Evolutionary conservation across 2,113 vertebrate species (phyloP), one percentile per base, ranked within the genome.

Genomic region (Antechinus flavipes): DNA sequence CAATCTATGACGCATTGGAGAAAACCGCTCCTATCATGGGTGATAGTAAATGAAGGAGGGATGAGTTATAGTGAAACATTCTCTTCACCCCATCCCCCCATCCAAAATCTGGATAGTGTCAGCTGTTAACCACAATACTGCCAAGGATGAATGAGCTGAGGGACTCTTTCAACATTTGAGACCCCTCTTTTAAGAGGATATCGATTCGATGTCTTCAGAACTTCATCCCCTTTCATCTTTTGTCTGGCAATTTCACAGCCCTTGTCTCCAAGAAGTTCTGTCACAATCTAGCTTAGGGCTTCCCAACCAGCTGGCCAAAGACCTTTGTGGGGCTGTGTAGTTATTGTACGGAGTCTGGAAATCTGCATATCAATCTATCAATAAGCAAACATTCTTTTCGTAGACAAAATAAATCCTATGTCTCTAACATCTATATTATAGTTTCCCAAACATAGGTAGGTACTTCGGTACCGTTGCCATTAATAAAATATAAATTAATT

Each of bases 201-300:
- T 84, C 90, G 35, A 95, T 94, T 95, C 54, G 11, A 68, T 54
- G 27, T 46, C 49, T 61, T 94, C 23, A 42, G 27, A 25, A 50
- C 47, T 8, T 8, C 54, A 52, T 52, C 42, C 12, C 19, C 24
- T 90, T 91, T 89, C 89, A 19, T 58, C 54, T 92, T 95, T 27
- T 19, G 8, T 49, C 53, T 58, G 49, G 93, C 68, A 84, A 84
- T 84, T 84, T 84, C 42, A 84, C 68, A 84, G n/a, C 19, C 68
- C 6, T 84, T 84, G 35, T 42, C n/a, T 84, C 68, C 68, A 84
- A 84, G 6, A 84, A 42, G 68, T 84, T 84, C 68, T 84, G 68
- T 84, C 68, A 84, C 1, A 8, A 42, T 42, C 16, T 42, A 84
- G 68, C 7, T 42, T 16, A n/a, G 61, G n/a, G 2, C 6, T 84